A percentile compares a stretch with the other conserved stretches of the same genome.
Evolutionary conservation across 1,140 invertebrate species (phyloP).

Genomic region (Phthorimaea operculella): DNA sequence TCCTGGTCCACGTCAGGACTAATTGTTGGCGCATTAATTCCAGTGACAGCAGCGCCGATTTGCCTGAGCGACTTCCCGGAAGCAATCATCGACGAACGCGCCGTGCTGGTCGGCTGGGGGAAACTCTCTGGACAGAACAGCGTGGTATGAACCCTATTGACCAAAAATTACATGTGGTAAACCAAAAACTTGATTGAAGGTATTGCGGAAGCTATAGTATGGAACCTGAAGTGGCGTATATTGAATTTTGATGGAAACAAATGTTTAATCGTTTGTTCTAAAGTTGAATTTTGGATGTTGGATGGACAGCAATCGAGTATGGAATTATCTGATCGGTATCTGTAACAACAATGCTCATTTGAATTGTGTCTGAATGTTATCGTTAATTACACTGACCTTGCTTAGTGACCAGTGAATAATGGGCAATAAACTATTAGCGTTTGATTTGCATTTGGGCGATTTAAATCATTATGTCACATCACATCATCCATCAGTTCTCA

Average conservation of each 20-base stretch:
- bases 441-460: too few species aligned
- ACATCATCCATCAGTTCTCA: too few species aligned
- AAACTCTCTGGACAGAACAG: constrained; percentile 57
- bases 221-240: too few species aligned
- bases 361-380: neutral
- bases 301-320: too few species aligned
- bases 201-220: too few species aligned
- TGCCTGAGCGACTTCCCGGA: constrained; percentile 65
- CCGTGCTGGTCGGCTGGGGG: constrained; percentile 66
- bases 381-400: neutral
- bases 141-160: constrained; percentile 25
- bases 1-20: neutral
- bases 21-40: constrained; percentile 20
- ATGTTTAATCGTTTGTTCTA: too few species aligned
- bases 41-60: constrained; percentile 67
- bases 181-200: too few species aligned
- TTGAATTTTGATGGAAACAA: too few species aligned
- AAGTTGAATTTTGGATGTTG: too few species aligned
- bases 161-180: neutral
- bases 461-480: too few species aligned
- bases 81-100: constrained; percentile 56
- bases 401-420: too few species aligned
- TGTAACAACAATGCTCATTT: neutral
- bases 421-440: too few species aligned
- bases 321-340: neutral